These are phyloP conservation scores for Heterocephalus glaber DNA, from an alignment of 2,113 vertebrate genomes.

Conservation along the genomic window DNA sequence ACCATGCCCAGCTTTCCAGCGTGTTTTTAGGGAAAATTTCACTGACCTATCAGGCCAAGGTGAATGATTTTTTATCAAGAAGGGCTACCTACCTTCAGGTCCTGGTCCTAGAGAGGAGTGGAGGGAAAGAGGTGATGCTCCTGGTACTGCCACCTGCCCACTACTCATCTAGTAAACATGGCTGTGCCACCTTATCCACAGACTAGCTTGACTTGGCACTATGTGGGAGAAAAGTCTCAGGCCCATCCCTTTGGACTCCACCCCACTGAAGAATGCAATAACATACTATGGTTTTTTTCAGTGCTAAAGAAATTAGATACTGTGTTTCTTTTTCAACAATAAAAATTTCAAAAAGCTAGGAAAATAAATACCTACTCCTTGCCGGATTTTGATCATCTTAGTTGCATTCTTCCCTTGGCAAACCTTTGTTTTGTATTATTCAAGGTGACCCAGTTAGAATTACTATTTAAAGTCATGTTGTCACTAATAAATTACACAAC, in stretches of 20 bases:
- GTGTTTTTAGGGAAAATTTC: not conserved
- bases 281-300: not conserved
- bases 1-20: not conserved
- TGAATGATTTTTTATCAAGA: not conserved
- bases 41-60: not conserved
- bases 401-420: slow-evolving; percentile 63
- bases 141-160: not conserved
- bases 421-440: slow-evolving; percentile 60
- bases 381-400: slow-evolving; percentile 60
- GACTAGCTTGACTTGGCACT: not conserved
- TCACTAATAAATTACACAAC: slow-evolving; percentile 54
- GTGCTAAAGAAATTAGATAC: not conserved
- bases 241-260: not conserved
- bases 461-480: slow-evolving; percentile 66
- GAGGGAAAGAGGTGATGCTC: not conserved
- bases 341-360: slow-evolving; percentile 45
- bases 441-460: slow-evolving; percentile 75
- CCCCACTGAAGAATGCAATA: not conserved
- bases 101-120: not conserved
- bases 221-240: not conserved
- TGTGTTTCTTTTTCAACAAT: slow-evolving; percentile 45
- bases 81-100: not conserved
- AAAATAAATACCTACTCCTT: slow-evolving; percentile 52
- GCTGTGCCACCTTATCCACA: not conserved
- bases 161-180: not conserved